Conservation (phyloP, 2,113 vertebrate species). For the Chunga burmeisteri region DNA sequence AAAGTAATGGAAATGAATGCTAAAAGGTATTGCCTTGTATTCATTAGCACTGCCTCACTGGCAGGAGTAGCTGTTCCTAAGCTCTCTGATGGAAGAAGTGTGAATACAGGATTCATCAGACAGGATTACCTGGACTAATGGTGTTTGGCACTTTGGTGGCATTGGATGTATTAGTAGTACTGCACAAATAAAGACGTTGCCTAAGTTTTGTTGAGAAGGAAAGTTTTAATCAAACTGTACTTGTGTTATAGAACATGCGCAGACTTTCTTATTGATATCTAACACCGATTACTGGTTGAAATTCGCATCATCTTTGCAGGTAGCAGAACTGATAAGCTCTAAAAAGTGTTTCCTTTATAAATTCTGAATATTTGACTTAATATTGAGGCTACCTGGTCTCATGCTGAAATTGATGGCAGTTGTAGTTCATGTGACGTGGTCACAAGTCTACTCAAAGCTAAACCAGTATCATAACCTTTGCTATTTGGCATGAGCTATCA, state of each 20-base stretch:
- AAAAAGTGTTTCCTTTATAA: not conserved
- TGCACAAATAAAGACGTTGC: not conserved
- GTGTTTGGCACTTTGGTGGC: not conserved
- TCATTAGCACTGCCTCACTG: not conserved
- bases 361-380: not conserved
- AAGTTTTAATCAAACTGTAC: not conserved
- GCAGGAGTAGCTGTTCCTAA: not conserved
- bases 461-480: not conserved
- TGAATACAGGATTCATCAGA: not conserved
- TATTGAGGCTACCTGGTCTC: not conserved
- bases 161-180: not conserved
- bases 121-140: not conserved
- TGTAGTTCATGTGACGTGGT: slow-evolving; percentile 42
- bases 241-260: not conserved
- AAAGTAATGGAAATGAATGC: not conserved
- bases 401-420: not conserved
- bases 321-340: not conserved
- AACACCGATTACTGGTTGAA: not conserved
- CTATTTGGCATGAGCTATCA: not conserved
- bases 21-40: not conserved
- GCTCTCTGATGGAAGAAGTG: not conserved
- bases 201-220: not conserved
- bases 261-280: not conserved
- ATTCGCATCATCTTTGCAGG: not conserved
- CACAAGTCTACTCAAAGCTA: not conserved